Conservation (phyloP, 1,140 invertebrate genomes). For the Papilio polytes region DNA sequence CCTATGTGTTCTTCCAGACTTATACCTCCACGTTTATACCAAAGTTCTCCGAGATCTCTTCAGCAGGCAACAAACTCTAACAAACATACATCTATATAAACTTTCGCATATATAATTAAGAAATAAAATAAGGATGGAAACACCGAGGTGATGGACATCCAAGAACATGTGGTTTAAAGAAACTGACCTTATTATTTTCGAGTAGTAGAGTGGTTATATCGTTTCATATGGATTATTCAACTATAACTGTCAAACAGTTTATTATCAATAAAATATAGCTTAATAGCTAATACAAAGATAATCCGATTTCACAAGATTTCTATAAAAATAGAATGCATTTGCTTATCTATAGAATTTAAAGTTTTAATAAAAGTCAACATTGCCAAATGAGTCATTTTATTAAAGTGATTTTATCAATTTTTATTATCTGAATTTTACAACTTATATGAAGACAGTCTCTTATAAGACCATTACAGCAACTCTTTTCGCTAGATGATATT, state of each 20-base stretch:
- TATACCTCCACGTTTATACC: too few species aligned
- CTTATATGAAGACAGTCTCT: neutral
- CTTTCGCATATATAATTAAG: too few species aligned
- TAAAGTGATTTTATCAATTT: neutral
- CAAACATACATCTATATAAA: too few species aligned
- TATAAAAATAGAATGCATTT: neutral
- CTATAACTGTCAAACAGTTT: constrained; percentile 1
- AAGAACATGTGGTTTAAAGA: too few species aligned
- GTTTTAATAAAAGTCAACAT: neutral
- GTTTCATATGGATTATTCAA: neutral
- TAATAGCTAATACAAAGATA: neutral
- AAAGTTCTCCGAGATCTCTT: too few species aligned
- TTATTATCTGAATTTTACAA: neutral
- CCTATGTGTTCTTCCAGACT: too few species aligned
- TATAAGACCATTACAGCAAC: neutral
- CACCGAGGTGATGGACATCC: too few species aligned
- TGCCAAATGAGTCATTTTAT: neutral
- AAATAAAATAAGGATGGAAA: too few species aligned
- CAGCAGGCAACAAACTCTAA: too few species aligned
- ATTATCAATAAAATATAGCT: neutral
- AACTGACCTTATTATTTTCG: too few species aligned
- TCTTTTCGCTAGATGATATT: neutral
- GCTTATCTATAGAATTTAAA: neutral
- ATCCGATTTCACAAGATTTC: neutral
- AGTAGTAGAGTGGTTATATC: neutral